Evolutionary conservation across 30 jellyfish, hydroid and myxozoan genomes (phyloP).

Genomic region (Hydra vulgaris): DNA sequence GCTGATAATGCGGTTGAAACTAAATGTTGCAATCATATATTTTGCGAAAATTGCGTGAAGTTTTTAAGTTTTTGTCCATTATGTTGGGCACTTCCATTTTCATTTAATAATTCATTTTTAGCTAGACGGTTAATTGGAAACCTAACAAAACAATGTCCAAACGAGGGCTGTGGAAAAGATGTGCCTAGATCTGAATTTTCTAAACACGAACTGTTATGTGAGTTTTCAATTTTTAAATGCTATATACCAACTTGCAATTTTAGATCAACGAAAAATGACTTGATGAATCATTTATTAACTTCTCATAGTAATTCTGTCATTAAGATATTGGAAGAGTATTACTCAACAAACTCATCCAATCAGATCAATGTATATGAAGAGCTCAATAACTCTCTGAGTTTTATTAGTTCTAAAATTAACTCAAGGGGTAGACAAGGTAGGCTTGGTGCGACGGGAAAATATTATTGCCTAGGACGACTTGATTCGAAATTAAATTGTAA

Average conservation of each 20-base stretch:
- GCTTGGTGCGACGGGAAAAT: constrained; percentile 70
- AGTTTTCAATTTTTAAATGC: constrained; percentile 28
- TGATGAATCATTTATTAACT: constrained; percentile 30
- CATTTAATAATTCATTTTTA: constrained; percentile 13
- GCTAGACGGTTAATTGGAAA: constrained; percentile 50
- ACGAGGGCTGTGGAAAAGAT: constrained; percentile 40
- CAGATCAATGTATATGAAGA: neutral
- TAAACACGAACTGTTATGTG: constrained; percentile 37
- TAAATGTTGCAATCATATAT: constrained; percentile 63
- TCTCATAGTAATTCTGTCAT: constrained; percentile 27
- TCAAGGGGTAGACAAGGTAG: constrained; percentile 41
- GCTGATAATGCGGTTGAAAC: constrained; percentile 73
- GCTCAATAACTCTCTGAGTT: constrained; percentile 13
- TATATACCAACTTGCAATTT: constrained; percentile 35
- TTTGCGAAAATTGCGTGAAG: constrained; percentile 51
- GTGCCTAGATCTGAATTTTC: constrained; percentile 43
- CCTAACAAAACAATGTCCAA: constrained; percentile 29
- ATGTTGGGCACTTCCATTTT: constrained; percentile 37
- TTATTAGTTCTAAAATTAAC: constrained; percentile 20
- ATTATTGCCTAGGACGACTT: constrained; percentile 37
- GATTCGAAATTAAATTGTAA: constrained; percentile 35
- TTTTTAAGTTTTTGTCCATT: constrained; percentile 36
- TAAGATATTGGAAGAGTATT: constrained; percentile 12
- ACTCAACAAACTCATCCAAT: neutral
- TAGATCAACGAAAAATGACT: constrained; percentile 29